Percentiles rank a stretch among this genome's conserved stretches.
These are phyloP conservation scores for Solenodon paradoxus DNA, from an alignment of 2,113 vertebrate genomes.

Conservation along the genomic window DNA sequence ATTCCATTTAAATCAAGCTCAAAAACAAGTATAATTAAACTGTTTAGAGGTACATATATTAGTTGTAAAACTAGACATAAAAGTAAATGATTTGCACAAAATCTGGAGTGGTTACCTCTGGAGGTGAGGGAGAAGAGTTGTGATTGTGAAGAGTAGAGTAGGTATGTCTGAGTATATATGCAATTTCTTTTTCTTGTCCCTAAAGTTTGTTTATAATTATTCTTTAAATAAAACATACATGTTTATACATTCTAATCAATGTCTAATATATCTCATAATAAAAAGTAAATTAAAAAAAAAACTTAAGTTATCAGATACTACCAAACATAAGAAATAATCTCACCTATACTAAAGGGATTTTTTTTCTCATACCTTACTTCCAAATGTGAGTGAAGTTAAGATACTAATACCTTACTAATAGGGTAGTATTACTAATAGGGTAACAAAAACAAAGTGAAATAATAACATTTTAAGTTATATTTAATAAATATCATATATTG, in stretches of 20 bases:
- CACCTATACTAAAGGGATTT: not conserved
- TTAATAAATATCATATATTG: not conserved
- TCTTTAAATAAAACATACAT: not conserved
- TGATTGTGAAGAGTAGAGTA: not conserved
- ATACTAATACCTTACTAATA: not conserved
- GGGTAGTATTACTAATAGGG: no score
- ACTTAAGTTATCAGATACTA: not conserved
- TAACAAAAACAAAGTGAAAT: conserved; percentile 12
- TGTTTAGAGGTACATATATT: not conserved
- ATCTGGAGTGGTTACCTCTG: not conserved
- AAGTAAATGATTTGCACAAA: not conserved
- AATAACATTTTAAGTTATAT: conserved; percentile 12
- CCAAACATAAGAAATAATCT: not conserved
- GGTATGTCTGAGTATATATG: not conserved
- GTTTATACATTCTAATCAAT: not conserved
- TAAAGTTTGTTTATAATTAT: not conserved
- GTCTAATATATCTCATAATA: not conserved
- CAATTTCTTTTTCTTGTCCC: not conserved
- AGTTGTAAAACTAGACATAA: not conserved
- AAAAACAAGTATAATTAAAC: not conserved
- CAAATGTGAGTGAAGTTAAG: not conserved
- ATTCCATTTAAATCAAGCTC: not conserved
- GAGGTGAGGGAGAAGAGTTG: not conserved
- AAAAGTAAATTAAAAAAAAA: not conserved
- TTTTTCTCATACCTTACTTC: conserved; percentile 5